Evolutionary conservation across 2,113 vertebrate genomes (phyloP), one percentile per base, ranked within the genome.

Genomic region (Leptobrachium leishanense): DNA sequence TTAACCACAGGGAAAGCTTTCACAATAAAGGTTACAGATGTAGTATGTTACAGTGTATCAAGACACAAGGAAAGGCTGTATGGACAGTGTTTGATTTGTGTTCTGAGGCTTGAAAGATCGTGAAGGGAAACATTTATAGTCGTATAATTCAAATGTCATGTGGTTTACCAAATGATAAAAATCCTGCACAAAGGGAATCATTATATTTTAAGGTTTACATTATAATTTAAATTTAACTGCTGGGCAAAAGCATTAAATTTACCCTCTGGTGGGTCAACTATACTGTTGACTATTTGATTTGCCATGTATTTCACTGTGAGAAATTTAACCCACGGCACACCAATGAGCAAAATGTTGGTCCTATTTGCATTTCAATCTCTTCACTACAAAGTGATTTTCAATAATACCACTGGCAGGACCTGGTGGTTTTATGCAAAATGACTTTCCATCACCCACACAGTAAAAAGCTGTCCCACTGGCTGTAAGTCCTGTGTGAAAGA

Each of bases 121-220:
- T 31, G 13, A 15, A 3, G 6, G 6, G 57, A 39, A 20, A 69
- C 11, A 50, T 63, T 70, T 69, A 41, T 50, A 62, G 44, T 44
- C 7, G 13, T 2, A 71, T 71, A 39, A 71, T 78, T 78, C 63
- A 71, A 66, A 64, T 79, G 68, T 66, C 71, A 74, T 74, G 78
- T 74, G 78, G 71, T 81, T 81, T 81, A 74, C 78, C 78, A 74
- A 74, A 74, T 81, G 53, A 74, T 68, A 68, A 40, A 6, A 74
- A 50, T 41, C 65, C 42, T 67, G 66, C 50, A 68, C 72, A 68
- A 74, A 63, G n/a, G 78, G 64, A 74, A 81, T 81, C 42, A 63
- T 74, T 74, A 50, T 74, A 50, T 74, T 73, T 74, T 73, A 74
- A 6, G 2, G 62, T 73, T 73, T 74, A 54, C 53, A 66, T 31